Evolutionary conservation across 2,888 invertebrate species (phyloP), one percentile per base, ranked within the genome.

Genomic region (Elaeidobius kamerunicus): DNA sequence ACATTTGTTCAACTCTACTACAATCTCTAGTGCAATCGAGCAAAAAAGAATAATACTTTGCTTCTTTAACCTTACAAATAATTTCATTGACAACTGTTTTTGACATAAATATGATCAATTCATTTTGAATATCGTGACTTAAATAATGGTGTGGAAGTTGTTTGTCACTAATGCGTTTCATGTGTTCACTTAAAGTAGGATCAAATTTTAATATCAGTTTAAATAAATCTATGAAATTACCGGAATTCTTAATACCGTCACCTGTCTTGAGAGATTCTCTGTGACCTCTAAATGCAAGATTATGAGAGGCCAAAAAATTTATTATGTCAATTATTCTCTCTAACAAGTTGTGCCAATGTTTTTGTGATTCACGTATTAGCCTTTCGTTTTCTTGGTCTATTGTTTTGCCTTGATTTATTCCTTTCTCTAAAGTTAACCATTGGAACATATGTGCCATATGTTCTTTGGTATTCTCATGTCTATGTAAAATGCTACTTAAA

Each of bases 391-490:
- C 38, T 48, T 47, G 28, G 30, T 11, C 30, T 30, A 16, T 54
- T 38, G 48, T 49, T 54, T 54, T 49, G 35, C 51, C 55, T 18
- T 57, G 45, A 11, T 57, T 55, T 46, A 57, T 60, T 58, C 46
- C 57, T 40, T 46, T 53, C 30, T 56, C 50, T 46, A 52, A 48
- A 39, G 44, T 38, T 28, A 50, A 30, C 9, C 30, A 30, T 30
- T 55, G 19, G 27, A 54, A 41, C 47, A 56, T 53, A 40, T 46
- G 11, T 30, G 30, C 30, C 4, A 30, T 30, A 30, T 30, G 30
- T 49, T 27, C 57, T 44, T 53, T 56, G 36, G 30, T 46, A 51
- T 51, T 55, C 27, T 55, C 52, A 52, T 52, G 52, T 17, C 43
- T 55, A 14, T 55, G 44, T 42, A 57, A 57, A 46, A 58, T 48